A percentile compares a stretch with the other conserved stretches of the same genome.
phyloP scores from a whole-genome alignment of 2,797 vertebrate species.

The Cichlasoma orientale region DNA sequence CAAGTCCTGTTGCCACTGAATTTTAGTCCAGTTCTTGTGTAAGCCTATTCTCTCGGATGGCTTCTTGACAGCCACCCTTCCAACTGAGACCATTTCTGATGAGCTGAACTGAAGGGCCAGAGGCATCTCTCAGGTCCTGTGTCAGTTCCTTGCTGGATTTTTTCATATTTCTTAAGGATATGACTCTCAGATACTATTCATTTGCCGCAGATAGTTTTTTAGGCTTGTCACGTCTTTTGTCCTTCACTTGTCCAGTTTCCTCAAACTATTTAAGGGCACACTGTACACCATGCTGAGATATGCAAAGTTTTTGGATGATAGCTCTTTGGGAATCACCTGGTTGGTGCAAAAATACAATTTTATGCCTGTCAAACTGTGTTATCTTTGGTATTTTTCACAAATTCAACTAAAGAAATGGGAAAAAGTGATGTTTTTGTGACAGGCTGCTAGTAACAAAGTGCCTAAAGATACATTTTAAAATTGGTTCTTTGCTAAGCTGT shows the following conservation, averaged over 20 bases:
- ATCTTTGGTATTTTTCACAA: too few species aligned
- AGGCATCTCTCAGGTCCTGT: background rate
- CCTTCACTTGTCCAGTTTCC: background rate
- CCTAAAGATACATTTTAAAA: too few species aligned
- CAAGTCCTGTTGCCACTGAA: background rate
- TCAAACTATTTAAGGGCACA: background rate
- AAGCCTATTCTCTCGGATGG: too few species aligned
- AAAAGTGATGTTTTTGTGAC: too few species aligned
- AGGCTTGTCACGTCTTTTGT: background rate
- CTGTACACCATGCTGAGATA: background rate
- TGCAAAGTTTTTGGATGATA: too few species aligned
- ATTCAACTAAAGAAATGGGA: too few species aligned
- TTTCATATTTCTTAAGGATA: background rate
- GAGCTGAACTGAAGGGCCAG: background rate
- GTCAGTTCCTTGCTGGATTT: accelerated
- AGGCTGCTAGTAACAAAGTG: too few species aligned
- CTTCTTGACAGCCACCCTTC: background rate
- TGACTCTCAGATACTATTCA: background rate
- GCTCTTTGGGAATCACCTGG: too few species aligned
- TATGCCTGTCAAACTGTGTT: too few species aligned
- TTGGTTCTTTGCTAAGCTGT: too few species aligned
- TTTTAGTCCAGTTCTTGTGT: background rate
- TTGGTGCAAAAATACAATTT: too few species aligned
- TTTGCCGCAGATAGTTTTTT: background rate
- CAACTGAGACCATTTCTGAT: background rate